Conservation (phyloP, 2,888 invertebrate genomes). For the Drosophila maculinotata region DNA sequence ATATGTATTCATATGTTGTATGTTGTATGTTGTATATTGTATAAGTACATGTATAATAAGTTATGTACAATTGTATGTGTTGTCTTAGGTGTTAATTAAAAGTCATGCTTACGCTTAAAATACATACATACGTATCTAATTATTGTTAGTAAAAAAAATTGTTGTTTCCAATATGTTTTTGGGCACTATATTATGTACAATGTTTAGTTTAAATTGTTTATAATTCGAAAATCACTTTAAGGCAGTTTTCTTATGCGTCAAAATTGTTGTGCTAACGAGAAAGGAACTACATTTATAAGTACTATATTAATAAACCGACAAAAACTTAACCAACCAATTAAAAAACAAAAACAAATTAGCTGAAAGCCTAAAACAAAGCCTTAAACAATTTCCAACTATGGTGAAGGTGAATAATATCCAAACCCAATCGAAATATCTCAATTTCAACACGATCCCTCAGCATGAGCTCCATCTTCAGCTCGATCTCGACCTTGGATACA, state of each 20-base stretch:
- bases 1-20: slow-evolving; percentile 15
- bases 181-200: slow-evolving; percentile 67
- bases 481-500: slow-evolving; percentile 18
- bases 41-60: slow-evolving; percentile 47
- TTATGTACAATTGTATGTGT: slow-evolving; percentile 55
- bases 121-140: slow-evolving; percentile 65
- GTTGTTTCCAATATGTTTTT: slow-evolving; percentile 46
- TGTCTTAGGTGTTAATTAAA: slow-evolving; percentile 59
- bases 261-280: slow-evolving; percentile 62
- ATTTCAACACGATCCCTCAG: background rate
- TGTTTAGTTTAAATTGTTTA: slow-evolving; percentile 55
- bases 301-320: slow-evolving; percentile 9
- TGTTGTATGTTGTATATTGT: slow-evolving; percentile 42
- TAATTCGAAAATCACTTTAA: slow-evolving; percentile 77
- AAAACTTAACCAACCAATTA: slow-evolving; percentile 6
- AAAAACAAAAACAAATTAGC: background rate
- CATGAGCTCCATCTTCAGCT: slow-evolving; percentile 15
- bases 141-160: slow-evolving; percentile 69
- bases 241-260: slow-evolving; percentile 72
- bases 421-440: slow-evolving; percentile 7
- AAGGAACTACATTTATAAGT: slow-evolving; percentile 55
- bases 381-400: slow-evolving; percentile 17
- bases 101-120: slow-evolving; percentile 68
- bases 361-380: background rate
- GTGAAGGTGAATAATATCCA: slow-evolving; percentile 8